These are phyloP conservation scores for Porites lobata DNA, from an alignment of 92 coral and sea anemone genomes.

Conservation along the genomic window DNA sequence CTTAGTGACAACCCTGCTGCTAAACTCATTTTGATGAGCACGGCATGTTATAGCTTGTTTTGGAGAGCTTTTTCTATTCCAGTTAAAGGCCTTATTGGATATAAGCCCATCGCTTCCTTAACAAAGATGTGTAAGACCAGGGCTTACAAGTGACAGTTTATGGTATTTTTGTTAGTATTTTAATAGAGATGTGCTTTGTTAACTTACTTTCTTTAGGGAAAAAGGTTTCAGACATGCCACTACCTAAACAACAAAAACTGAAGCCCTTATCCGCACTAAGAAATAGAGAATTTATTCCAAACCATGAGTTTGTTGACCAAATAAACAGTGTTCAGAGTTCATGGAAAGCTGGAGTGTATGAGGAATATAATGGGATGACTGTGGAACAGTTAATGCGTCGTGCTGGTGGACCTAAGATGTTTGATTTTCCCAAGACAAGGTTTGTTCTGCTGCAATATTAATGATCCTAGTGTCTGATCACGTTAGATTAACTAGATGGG, in stretches of 20 bases:
- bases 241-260: conserved; percentile 47
- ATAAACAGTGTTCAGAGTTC: conserved; percentile 66
- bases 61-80: too few species aligned
- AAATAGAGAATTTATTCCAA: conserved; percentile 39
- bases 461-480: too few species aligned
- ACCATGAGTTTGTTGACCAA: conserved; percentile 47
- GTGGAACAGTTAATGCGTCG: conserved; percentile 69
- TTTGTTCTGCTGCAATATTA: neutral
- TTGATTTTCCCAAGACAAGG: conserved; percentile 69
- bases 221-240: conserved; percentile 38
- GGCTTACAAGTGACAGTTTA: too few species aligned
- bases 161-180: too few species aligned
- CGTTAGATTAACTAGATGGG: too few species aligned
- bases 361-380: conserved; percentile 64
- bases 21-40: too few species aligned
- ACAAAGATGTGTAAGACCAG: too few species aligned
- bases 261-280: conserved; percentile 6
- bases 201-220: conserved; percentile 46
- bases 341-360: conserved; percentile 75
- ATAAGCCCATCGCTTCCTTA: too few species aligned
- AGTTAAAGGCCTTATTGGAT: too few species aligned
- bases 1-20: too few species aligned
- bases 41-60: too few species aligned
- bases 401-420: conserved; percentile 68
- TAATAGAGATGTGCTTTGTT: neutral